These are phyloP conservation scores for Spinus olivaceus DNA, from an alignment of 2,797 vertebrate genomes.

Conservation along the genomic window DNA sequence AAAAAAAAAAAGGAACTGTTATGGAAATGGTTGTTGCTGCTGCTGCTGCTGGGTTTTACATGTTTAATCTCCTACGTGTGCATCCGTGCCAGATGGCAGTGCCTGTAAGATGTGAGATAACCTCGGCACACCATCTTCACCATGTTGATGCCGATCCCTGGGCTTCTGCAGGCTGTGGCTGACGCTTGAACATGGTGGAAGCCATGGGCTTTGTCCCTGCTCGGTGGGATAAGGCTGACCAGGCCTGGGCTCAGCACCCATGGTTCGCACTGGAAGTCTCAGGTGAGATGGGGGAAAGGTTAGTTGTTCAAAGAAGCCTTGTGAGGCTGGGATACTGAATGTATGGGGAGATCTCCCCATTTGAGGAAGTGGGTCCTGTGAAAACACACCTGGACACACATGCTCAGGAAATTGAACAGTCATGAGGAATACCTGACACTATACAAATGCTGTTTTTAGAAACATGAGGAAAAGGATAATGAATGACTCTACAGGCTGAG, in stretches of 20 bases:
- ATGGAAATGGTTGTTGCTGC: constrained; percentile 41
- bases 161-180: background rate
- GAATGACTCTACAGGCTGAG: background rate
- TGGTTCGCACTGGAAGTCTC: background rate
- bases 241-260: background rate
- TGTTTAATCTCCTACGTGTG: constrained; percentile 53
- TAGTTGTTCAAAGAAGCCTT: background rate
- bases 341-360: background rate
- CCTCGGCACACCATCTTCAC: background rate
- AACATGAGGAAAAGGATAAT: background rate
- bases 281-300: background rate
- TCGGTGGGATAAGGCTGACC: background rate
- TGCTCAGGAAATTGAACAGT: background rate
- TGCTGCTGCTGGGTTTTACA: constrained; percentile 25
- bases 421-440: background rate
- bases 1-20: constrained; percentile 32
- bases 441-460: background rate
- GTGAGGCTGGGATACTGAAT: background rate
- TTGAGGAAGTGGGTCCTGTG: background rate
- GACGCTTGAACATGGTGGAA: background rate
- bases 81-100: constrained; percentile 51
- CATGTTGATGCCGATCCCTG: background rate
- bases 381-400: background rate
- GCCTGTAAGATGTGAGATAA: background rate
- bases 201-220: background rate